Evolutionary conservation across 2,888 invertebrate species (phyloP), one percentile per base, ranked within the genome.

Genomic region (Pseudococcus jackbeardsleyi): DNA sequence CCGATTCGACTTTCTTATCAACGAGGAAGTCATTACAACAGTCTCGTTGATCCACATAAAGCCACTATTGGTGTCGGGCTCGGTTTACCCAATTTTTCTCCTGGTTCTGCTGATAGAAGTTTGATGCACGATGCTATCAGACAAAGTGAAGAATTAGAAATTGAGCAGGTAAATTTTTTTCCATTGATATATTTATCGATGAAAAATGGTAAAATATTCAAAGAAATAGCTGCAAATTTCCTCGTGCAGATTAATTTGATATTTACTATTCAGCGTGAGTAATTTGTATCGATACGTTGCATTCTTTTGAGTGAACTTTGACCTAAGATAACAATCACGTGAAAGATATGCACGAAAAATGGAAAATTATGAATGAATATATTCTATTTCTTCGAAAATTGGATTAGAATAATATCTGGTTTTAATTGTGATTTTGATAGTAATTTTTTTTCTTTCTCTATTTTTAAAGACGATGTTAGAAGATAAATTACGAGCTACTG

Each of bases 1-100:
- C 96, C 96, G 0, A 94, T 97, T 90, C 93, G 97, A 89, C 92
- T 97, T 88, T 96, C 96, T 90, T 97, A 97, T 92, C 97, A 97
- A 91, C 93, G 95, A 90, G 95, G 95, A 91, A 94, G 95, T 89
- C 97, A 97, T 92, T 97, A 97, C 91, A 97, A 97, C 92, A 96
- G 96, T 84, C 95, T 97, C 89, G 94, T 96, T 85, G 95, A 97
- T 92, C 97, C 97, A 0, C 95, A 94, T 91, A 96, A 95, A 91
- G 94, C 95, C 50, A 94, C 94, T 0, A 94, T 97, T 85, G 97
- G 97, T 26, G 96, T 97, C 50, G 96, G 96, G 4, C 93, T 97
- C 46, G 97, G 97, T 64, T 93, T 97, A 90, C 96, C 97, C 89
- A 95, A 95, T 89, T 95, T 94, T 91, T 88, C 89, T 33, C 88